Base-by-base conservation (phyloP, 2,888 invertebrate genomes). In the Meteorus cinctellus region DNA sequence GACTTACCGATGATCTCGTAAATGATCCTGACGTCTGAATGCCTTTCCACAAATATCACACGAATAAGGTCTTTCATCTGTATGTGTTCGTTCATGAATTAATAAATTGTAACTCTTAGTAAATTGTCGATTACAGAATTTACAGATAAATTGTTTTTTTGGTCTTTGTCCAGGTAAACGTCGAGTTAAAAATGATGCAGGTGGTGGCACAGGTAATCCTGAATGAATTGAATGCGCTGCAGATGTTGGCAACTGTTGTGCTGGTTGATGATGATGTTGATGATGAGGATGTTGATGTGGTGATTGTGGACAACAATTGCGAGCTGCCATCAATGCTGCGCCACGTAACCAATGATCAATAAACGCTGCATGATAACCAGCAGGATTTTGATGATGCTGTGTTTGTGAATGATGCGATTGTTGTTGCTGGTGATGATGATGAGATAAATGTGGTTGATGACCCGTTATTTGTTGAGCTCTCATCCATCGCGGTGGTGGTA, bases 31-130 rank as follows among this genome's bases (percentile, higher is more conserved):
- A 87, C 99, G 92, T 83, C 99, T 92, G 91, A 99, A 99, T 4
- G 98, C 97, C 90, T 99, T 99, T 77, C 97, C 96, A 90, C 99
- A 99, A 86, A 98, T 97, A 91, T 99, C 98, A 91, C 99, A 99
- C 59, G 97, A 96, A 90, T 98, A 99, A 0, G 98, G 98, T 77
- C 98, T 91, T 90, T 99, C 98, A 88, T 98, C 98, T 2, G 98
- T 99, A 89, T 99, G 98, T 2, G 98, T 99, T 86, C 98, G 92
- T 89, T 98, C 98, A 91, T 99, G 99, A 84, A 99, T 99, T 83
- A 98, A 92, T 86, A 99, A 92, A 90, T 99, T 99, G 91, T 98
- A 99, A 36, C 97, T 97, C 91, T 99, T 99, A 79, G 98, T 98
- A 90, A 99, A 99, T 88, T 98, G 97, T 14, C 99, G 93, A 89